Percentiles rank a stretch among this genome's conserved stretches.
Conservation (phyloP, 2,797 vertebrate species). For the Rhincodon typus region DNA sequence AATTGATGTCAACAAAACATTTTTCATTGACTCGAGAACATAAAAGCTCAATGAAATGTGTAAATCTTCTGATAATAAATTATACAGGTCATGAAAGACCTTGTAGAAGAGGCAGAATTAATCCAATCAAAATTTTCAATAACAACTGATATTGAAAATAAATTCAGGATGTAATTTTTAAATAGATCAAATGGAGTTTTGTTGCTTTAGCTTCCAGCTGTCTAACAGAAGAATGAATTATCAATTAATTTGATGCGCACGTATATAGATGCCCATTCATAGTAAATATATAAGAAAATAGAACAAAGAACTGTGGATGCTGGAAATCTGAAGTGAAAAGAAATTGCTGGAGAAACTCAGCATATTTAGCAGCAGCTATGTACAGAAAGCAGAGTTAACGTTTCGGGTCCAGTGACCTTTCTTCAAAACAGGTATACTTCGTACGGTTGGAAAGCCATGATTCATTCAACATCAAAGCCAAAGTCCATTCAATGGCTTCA, state of each 20-base stretch:
- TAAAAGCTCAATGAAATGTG: background rate
- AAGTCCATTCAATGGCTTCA: too few species aligned
- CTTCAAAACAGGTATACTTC: background rate
- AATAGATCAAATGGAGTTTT: background rate
- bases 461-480: too few species aligned
- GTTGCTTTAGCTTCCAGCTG: background rate
- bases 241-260: background rate
- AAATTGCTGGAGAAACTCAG: too few species aligned
- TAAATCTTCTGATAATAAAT: background rate
- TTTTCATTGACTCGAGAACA: slow-evolving; percentile 6
- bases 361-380: too few species aligned
- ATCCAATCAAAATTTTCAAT: background rate
- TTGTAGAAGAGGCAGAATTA: background rate
- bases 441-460: background rate
- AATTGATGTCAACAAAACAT: background rate
- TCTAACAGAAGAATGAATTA: background rate
- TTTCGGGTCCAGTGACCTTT: too few species aligned
- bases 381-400: too few species aligned
- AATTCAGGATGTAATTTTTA: background rate
- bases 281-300: too few species aligned
- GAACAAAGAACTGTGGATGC: too few species aligned
- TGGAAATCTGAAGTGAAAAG: too few species aligned
- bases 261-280: background rate
- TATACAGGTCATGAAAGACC: background rate
- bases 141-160: slow-evolving; percentile 3